Base-by-base conservation (phyloP, 2,888 invertebrate species). In the Hyposoter didymator region DNA sequence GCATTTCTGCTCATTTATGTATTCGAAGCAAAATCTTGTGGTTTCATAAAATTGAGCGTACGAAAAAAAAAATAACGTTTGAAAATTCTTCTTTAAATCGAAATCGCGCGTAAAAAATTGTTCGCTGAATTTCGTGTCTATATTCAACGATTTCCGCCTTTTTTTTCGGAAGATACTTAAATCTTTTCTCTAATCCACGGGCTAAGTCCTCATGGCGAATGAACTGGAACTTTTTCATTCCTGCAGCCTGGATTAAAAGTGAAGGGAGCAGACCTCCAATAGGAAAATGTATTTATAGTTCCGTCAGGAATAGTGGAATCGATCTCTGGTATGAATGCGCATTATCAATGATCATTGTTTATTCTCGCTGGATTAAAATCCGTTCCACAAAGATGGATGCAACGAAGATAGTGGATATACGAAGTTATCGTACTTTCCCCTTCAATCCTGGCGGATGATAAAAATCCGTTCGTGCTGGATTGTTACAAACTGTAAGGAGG, bases 361-460 rank as follows among this genome's bases (percentile, higher is more conserved):
- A 52, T 52, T 45, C 35, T n/a, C n/a, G 12, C 52, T 72, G n/a
- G 3, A 35, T 52, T 12, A 2, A 19, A 72, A 52, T 43, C 8
- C 19, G 10, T 10, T 43, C 17, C 14, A 32, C 32, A 70, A 22
- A 70, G 49, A 12, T 49, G 32, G 19, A 32, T 52, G 52, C 17
- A 52, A 52, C 17, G 12, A 12, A 45, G 59, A 59, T 17, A 47
- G 28, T 17, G 17, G 45, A 59, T 45, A n/a, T 39, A 17, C 8
- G 62, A 59, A 28, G 28, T 74, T 74, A 73, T 73, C 43, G 59
- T n/a, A n/a, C 22, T 52, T 59, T 52, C 4, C 59, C 28, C 12
- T 62, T 22, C 32, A 17, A 17, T 45, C 45, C 32, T 59, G 22
- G 22, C 6, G n/a, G 8, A 74, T 62, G 62, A 59, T 59, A 43